Base-by-base conservation (phyloP, 2,113 vertebrate genomes). In the Rhagologus leucostigma region DNA sequence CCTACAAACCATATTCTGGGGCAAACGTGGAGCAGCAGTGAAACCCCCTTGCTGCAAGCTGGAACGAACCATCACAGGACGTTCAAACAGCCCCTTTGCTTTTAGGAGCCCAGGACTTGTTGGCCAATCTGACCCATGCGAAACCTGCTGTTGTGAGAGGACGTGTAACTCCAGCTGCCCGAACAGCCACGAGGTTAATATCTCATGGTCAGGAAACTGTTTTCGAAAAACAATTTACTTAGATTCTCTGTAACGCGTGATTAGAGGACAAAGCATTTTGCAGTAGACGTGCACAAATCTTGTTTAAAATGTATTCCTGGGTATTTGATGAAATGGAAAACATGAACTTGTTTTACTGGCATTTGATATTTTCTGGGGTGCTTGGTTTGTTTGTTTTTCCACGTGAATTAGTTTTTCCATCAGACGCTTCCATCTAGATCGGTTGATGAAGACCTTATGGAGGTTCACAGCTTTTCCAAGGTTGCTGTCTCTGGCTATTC, bases 201-300 rank as follows among this genome's bases (percentile, higher is more conserved):
- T 4, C 42, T 27, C 63, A 7, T 30, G 30, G 41, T 4, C 41
- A 49, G 35, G 35, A 37, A 50, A 24, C 29, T 37, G 35, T 0
- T 37, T 30, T 4, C 24, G 37, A 22, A 11, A 33, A 50, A 13
- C 32, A 26, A 10, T 18, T 23, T 7, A 7, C 27, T 57, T 10
- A 4, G 9, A 7, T 64, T n/a, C 35, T 37, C 9, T 30, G 0
- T 21, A 15, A 10, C 2, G 5, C 4, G 2, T 0, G 9, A 18
- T n/a, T 7, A 39, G 47, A 42, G 44, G 37, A 37, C 19, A 26
- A 30, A 78, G 73, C 39, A n/a, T 39, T 32, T 53, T 18, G 16
- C 57, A 46, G 13, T 2, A 57, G 37, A 21, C 16, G 15, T 49
- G 64, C 37, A 29, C 12, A 13, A 23, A 32, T 23, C 20, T 22